A percentile compares a stretch with the other conserved stretches of the same genome.
Conservation (phyloP, 2,113 vertebrate genomes). For the Donacobius atricapilla region DNA sequence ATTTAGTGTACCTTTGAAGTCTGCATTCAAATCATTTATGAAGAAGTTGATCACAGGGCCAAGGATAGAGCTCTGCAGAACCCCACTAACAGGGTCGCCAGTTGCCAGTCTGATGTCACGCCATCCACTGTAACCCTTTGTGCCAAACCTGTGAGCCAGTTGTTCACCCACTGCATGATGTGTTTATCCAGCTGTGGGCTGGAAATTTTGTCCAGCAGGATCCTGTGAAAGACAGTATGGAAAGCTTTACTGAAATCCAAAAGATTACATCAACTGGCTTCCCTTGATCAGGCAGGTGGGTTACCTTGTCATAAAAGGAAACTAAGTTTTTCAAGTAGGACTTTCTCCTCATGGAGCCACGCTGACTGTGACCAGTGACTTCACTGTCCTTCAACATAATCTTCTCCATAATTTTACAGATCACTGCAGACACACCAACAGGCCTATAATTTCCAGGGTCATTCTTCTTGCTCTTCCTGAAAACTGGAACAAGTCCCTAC, state of each 20-base stretch:
- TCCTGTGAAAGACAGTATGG: neutral
- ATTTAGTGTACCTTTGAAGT: neutral
- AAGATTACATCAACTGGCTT: neutral
- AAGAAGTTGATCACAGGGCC: neutral
- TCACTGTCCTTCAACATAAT: neutral
- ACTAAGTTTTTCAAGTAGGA: neutral
- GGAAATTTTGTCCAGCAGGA: neutral
- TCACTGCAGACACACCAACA: neutral
- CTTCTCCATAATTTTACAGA: neutral
- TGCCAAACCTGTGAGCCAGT: fast-evolving
- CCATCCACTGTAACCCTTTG: neutral
- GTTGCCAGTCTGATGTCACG: neutral
- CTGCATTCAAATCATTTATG: neutral
- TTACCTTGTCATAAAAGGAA: neutral
- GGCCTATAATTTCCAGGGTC: neutral
- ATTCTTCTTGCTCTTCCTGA: neutral
- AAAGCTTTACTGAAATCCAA: neutral
- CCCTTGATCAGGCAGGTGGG: neutral
- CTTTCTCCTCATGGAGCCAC: neutral
- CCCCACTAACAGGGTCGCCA: too few relatives aligned
- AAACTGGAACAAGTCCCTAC: neutral
- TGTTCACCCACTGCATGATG: neutral
- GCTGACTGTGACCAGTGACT: neutral
- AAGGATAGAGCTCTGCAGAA: neutral
- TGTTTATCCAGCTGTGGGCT: neutral